These are phyloP conservation scores for Craniophora ligustri DNA, from an alignment of 2,888 invertebrate genomes.

Conservation along the genomic window DNA sequence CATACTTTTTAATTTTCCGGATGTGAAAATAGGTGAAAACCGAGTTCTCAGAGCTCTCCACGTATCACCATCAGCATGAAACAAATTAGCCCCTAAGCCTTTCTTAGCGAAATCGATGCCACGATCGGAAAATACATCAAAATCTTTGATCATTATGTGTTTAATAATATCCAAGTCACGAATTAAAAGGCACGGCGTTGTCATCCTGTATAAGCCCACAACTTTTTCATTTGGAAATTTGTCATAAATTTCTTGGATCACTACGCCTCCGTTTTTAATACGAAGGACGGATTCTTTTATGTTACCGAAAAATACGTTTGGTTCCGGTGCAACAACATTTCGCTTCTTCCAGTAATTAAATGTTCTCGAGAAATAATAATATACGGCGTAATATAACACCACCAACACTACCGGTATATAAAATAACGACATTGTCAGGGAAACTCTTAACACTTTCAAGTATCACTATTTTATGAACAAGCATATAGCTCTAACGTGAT, in stretches of 20 bases:
- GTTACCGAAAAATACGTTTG: conserved; percentile 70
- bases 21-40: conserved; percentile 72
- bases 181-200: conserved; percentile 63
- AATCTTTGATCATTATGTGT: conserved; percentile 71
- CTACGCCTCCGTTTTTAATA: conserved; percentile 49
- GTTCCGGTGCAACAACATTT: conserved; percentile 62
- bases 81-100: conserved; percentile 67
- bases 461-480: conserved; percentile 1
- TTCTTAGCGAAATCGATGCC: conserved; percentile 66
- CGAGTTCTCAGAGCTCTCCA: conserved; percentile 67
- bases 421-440: conserved; percentile 22
- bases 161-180: conserved; percentile 72
- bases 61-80: conserved; percentile 66
- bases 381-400: conserved; percentile 37
- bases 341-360: conserved; percentile 32
- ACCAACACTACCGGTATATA: conserved; percentile 27
- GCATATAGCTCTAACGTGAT: neutral
- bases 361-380: conserved; percentile 64
- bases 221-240: conserved; percentile 67
- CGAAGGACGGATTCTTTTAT: conserved; percentile 56
- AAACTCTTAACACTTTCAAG: neutral
- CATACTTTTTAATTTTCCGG: conserved; percentile 75
- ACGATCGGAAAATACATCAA: conserved; percentile 67
- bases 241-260: conserved; percentile 62
- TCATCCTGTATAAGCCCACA: conserved; percentile 70